Percentiles rank a stretch among this genome's conserved stretches.
Conservation (phyloP, 2,113 vertebrate species). For the Protobothrops flavoviridis region DNA sequence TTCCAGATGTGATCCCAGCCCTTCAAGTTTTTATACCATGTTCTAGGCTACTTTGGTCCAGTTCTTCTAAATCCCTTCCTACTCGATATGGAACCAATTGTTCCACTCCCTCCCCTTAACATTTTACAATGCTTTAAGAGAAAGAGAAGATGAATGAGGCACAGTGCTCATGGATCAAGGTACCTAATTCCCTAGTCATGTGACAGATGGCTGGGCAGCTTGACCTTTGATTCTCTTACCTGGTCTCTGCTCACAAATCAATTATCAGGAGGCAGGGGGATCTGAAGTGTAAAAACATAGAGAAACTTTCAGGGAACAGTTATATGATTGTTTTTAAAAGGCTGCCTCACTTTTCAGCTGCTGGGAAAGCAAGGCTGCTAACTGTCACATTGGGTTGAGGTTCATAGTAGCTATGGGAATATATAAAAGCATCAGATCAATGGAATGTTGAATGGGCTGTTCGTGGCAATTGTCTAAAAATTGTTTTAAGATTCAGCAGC, state of each 20-base stretch:
- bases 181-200: neutral
- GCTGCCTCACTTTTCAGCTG: no score
- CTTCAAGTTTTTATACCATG: neutral
- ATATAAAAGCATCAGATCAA: neutral
- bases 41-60: neutral
- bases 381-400: accelerated
- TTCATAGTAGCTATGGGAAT: neutral
- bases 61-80: neutral
- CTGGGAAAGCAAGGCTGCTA: neutral
- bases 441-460: neutral
- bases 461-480: neutral
- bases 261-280: neutral
- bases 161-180: neutral
- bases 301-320: neutral
- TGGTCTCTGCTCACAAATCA: neutral
- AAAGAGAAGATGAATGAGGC: neutral
- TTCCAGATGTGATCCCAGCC: neutral
- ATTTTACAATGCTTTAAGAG: neutral
- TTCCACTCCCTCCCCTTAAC: neutral
- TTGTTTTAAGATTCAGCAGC: neutral
- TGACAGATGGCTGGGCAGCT: neutral
- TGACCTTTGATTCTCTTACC: neutral
- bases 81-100: neutral
- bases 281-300: neutral
- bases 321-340: neutral